Conservation (phyloP, 2,888 invertebrate genomes). For the Artemia sinica region DNA sequence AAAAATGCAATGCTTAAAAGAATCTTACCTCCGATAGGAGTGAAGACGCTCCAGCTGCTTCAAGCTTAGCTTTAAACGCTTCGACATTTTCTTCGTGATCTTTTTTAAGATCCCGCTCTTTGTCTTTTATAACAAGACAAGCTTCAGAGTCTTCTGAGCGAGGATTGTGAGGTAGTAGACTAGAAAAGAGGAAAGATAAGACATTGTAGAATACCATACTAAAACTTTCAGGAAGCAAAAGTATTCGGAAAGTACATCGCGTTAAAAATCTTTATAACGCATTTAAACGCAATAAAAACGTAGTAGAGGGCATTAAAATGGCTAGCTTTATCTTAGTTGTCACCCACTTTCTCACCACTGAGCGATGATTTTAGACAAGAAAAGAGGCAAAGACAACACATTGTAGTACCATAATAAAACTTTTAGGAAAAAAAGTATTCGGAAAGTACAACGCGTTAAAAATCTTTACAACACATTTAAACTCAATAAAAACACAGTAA, state of each 20-base stretch:
- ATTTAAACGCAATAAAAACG: too few species aligned
- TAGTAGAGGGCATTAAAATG: too few species aligned
- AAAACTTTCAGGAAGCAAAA: conserved; percentile 11
- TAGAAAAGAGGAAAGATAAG: conserved; percentile 27
- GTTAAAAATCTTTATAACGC: too few species aligned
- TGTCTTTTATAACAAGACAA: conserved; percentile 58
- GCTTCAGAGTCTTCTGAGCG: conserved; percentile 48
- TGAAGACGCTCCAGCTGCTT: conserved; percentile 42
- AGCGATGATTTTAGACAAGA: too few species aligned
- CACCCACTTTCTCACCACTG: too few species aligned
- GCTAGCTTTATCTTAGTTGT: too few species aligned
- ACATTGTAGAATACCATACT: conserved; percentile 12
- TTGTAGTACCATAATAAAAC: too few species aligned
- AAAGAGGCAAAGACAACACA: too few species aligned
- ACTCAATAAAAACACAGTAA: too few species aligned
- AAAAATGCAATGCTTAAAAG: not conserved
- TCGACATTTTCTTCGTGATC: conserved; percentile 58
- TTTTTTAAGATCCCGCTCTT: conserved; percentile 46
- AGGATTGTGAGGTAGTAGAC: conserved; percentile 42
- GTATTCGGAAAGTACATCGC: not conserved
- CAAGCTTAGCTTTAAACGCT: conserved; percentile 50
- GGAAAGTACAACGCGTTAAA: too few species aligned
- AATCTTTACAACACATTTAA: too few species aligned
- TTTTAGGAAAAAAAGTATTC: conserved; percentile 9
- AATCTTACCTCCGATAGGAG: conserved; percentile 28